A percentile compares a stretch with the other conserved stretches of the same genome.
phyloP scores from a whole-genome alignment of 2,888 invertebrate species.

The Trachelus tabidus region DNA sequence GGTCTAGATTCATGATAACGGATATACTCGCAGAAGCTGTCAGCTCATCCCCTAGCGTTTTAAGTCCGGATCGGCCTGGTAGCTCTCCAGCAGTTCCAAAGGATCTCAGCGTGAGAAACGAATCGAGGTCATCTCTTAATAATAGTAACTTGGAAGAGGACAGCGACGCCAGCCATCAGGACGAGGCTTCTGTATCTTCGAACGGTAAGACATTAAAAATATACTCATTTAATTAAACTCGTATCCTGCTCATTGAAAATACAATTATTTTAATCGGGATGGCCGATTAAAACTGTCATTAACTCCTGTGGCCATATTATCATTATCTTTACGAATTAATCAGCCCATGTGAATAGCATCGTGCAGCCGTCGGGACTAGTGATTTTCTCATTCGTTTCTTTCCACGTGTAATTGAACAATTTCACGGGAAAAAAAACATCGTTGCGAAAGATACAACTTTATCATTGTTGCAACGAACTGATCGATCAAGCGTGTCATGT shows the following conservation, averaged over 20 bases:
- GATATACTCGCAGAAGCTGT: slow-evolving; percentile 80
- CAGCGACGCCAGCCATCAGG: slow-evolving; percentile 67
- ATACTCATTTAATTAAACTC: too few relatives aligned
- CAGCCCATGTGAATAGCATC: neutral
- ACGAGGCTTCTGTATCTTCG: slow-evolving; percentile 69
- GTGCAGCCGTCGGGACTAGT: neutral
- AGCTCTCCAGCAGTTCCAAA: slow-evolving; percentile 69
- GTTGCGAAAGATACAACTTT: neutral
- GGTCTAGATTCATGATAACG: slow-evolving; percentile 90
- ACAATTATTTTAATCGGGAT: neutral
- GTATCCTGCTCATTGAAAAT: neutral
- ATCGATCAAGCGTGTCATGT: neutral
- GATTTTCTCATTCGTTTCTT: neutral
- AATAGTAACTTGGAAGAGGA: slow-evolving; percentile 72
- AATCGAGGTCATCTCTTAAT: slow-evolving; percentile 66
- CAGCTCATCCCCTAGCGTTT: slow-evolving; percentile 33
- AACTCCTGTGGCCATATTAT: neutral
- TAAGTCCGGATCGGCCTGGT: slow-evolving; percentile 23
- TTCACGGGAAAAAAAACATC: neutral
- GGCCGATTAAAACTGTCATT: neutral
- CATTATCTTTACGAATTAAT: neutral
- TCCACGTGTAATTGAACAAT: neutral
- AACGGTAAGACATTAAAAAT: slow-evolving; percentile 65
- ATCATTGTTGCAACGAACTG: neutral
- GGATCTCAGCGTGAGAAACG: slow-evolving; percentile 71